Evolutionary conservation across 2,113 vertebrate genomes (phyloP), one percentile per base, ranked within the genome.

Genomic region (Rhea pennata): DNA sequence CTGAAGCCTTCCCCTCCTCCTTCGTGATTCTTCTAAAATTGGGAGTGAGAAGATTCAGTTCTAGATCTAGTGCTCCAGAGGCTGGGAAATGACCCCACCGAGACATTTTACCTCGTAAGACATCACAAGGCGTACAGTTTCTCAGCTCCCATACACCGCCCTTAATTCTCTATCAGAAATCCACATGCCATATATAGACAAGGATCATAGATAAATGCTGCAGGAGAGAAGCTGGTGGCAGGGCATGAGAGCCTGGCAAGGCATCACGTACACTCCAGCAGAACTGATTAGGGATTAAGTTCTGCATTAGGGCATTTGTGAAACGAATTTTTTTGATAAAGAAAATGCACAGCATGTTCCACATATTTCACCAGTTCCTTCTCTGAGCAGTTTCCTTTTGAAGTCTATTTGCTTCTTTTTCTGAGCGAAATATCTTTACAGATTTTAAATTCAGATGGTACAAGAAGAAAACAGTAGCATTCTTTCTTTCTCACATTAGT

Each of bases 141-240:
- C 67, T 31, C 31, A 80, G 7, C 79, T 87, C n/a, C 50, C 42
- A 29, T 15, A 16, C 10, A 11, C 6, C 70, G 61, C 23, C 22
- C 15, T 54, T 15, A 59, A 12, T 44, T 26, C 27, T 21, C 5
- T 12, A 10, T n/a, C 31, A 87, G 77, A 92, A 94, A 87, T 40
- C 33, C 36, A 29, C 0, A 0, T 23, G 36, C 26, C 12, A 7
- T 7, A 7, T 10, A 5, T 12, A 53, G 51, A 22, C 46, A 84
- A 33, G 24, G 36, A 56, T 39, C 8, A 15, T 21, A 64, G 27
- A 26, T 39, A 74, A 74, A 56, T 40, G 13, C 54, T 77, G 54
- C 77, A 71, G 51, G 22, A 84, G 14, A 56, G 15, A 77, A 46
- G 24, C 42, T 33, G 12, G 50, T 72, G 33, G 27, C n/a, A 39